Percentiles rank a stretch among this genome's conserved stretches.
Evolutionary conservation across 2,113 vertebrate genomes (phyloP).

Genomic region (Conger conger): DNA sequence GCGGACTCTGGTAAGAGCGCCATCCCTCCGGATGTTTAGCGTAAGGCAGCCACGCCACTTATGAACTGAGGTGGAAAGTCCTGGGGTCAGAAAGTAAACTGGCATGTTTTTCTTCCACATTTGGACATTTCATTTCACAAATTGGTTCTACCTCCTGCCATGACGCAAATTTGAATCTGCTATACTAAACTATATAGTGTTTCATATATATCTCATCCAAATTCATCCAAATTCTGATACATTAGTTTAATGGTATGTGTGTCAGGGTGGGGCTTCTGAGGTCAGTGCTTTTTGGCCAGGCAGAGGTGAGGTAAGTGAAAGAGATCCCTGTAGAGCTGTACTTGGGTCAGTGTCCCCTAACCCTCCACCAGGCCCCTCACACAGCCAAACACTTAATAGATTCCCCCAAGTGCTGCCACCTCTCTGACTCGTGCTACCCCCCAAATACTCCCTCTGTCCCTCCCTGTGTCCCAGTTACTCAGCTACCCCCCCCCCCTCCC

Average conservation of each 20-base stretch:
- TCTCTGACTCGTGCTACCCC: neutral
- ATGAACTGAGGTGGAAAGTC: no score
- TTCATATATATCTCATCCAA: no score
- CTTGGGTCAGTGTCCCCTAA: neutral
- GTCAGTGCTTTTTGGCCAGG: no score
- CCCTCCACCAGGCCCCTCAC: neutral
- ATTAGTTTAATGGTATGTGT: neutral
- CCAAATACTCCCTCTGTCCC: neutral
- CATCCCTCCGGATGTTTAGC: neutral
- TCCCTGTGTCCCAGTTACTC: slow-evolving; percentile 17
- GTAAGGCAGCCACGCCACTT: neutral
- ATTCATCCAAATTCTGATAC: neutral
- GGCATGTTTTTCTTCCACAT: no score
- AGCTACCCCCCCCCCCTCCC: neutral
- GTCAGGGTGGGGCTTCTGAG: neutral
- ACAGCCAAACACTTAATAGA: neutral
- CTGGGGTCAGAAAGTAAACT: no score
- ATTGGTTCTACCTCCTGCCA: no score
- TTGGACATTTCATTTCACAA: no score
- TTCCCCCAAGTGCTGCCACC: neutral
- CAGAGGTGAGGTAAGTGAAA: neutral
- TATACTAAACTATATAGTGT: no score
- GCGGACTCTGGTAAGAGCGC: slow-evolving; percentile 89
- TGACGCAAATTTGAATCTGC: no score
- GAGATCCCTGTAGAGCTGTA: neutral